Percentiles rank a stretch among this genome's conserved stretches.
These are phyloP conservation scores for Stigmatopora nigra DNA, from an alignment of 2,113 vertebrate genomes.

Conservation along the genomic window DNA sequence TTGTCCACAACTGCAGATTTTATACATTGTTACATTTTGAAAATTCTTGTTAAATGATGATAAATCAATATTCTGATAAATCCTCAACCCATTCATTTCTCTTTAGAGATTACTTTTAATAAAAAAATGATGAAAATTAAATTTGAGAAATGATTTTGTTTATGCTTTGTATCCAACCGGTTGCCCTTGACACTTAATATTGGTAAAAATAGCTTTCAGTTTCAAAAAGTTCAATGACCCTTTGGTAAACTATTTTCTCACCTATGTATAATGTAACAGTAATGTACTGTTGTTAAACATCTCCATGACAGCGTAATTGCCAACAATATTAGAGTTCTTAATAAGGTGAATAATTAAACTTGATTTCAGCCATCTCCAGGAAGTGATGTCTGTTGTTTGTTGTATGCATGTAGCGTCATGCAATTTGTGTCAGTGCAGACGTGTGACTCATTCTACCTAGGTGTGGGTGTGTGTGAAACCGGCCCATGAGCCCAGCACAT, in stretches of 20 bases:
- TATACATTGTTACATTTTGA: neutral
- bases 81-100: neutral
- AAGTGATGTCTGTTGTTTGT: neutral
- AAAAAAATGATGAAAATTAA: neutral
- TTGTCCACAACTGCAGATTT: neutral
- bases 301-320: neutral
- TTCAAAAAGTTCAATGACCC: neutral
- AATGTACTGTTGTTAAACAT: too few species aligned
- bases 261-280: too few species aligned
- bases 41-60: neutral
- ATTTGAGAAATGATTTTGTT: neutral
- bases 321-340: neutral
- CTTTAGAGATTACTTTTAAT: too few species aligned
- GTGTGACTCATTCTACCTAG: slow-evolving; percentile 17
- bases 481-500: slow-evolving; percentile 17
- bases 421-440: neutral
- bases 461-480: slow-evolving; percentile 33
- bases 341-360: neutral
- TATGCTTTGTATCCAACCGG: neutral
- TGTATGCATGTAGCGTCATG: neutral
- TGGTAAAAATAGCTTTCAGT: neutral
- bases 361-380: neutral
- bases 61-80: neutral
- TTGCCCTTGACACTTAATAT: neutral
- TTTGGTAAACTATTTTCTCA: neutral